Conservation (phyloP, 2,888 invertebrate genomes). For the Drosophila leonis region DNA sequence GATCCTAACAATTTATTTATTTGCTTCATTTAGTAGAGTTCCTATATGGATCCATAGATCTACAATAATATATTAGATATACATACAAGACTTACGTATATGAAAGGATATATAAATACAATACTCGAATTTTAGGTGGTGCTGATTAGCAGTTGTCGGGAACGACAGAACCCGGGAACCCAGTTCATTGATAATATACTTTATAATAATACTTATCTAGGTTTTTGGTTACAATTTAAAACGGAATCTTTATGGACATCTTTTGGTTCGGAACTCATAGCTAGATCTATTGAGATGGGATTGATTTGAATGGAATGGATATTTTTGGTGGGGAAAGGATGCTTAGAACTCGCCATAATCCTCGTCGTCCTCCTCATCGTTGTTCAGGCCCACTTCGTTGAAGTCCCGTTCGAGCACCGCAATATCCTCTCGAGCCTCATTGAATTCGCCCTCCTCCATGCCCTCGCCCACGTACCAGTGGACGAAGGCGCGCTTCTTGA, state of each 20-base stretch:
- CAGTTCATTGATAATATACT: conserved; percentile 4
- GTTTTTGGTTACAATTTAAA: conserved; percentile 6
- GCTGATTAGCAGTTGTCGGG: not conserved
- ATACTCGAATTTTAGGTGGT: not conserved
- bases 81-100: conserved; percentile 14
- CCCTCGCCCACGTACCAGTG: conserved; percentile 92
- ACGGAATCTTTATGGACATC: not conserved
- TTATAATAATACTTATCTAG: not conserved
- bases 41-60: conserved; percentile 1
- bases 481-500: conserved; percentile 90
- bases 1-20: not conserved
- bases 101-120: conserved; percentile 1
- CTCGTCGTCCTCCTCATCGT: conserved; percentile 68
- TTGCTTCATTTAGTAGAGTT: conserved; percentile 14
- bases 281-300: conserved; percentile 1
- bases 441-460: conserved; percentile 85
- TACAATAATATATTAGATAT: conserved; percentile 8
- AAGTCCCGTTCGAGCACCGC: conserved; percentile 84
- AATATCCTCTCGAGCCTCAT: conserved; percentile 84
- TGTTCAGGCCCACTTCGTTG: conserved; percentile 83
- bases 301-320: conserved; percentile 7
- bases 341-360: conserved; percentile 69
- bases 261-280: not conserved
- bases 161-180: not conserved
- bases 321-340: not conserved